A percentile compares a stretch with the other conserved stretches of the same genome.
Evolutionary conservation across 2,113 vertebrate genomes (phyloP).

Genomic region (Platysteira castanea): DNA sequence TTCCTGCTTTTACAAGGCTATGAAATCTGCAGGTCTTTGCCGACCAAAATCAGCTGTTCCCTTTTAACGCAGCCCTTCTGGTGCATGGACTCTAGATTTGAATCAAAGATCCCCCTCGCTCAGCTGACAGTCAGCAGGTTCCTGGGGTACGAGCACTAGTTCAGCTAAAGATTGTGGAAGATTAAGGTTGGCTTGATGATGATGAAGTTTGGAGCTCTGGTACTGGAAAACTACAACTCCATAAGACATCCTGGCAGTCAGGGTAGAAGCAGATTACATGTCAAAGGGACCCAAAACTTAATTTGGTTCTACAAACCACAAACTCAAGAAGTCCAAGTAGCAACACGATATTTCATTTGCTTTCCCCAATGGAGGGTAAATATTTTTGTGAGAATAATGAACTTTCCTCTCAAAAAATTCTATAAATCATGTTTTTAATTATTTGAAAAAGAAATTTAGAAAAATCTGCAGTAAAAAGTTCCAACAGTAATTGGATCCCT

Average conservation of each 20-base stretch:
- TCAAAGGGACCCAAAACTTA: neutral
- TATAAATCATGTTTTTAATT: neutral
- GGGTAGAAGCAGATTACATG: neutral
- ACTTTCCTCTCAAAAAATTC: neutral
- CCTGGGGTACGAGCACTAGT: neutral
- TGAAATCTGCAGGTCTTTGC: neutral
- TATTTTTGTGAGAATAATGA: neutral
- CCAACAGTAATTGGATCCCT: neutral
- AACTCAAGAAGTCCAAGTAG: neutral
- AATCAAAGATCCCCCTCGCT: neutral
- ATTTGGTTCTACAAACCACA: neutral
- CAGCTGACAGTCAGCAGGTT: neutral
- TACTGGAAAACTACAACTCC: neutral
- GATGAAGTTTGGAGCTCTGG: neutral
- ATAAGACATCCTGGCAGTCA: neutral
- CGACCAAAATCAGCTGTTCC: constrained; percentile 19
- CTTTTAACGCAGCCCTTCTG: neutral
- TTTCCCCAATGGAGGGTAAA: neutral
- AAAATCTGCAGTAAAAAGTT: neutral
- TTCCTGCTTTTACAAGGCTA: constrained; percentile 30
- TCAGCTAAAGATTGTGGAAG: neutral
- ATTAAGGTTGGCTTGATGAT: neutral
- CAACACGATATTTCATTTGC: neutral
- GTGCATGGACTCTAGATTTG: neutral
- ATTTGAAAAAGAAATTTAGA: neutral